phyloP scores from a whole-genome alignment of 1,140 invertebrate genomes.

The Drosophila ananassae region DNA sequence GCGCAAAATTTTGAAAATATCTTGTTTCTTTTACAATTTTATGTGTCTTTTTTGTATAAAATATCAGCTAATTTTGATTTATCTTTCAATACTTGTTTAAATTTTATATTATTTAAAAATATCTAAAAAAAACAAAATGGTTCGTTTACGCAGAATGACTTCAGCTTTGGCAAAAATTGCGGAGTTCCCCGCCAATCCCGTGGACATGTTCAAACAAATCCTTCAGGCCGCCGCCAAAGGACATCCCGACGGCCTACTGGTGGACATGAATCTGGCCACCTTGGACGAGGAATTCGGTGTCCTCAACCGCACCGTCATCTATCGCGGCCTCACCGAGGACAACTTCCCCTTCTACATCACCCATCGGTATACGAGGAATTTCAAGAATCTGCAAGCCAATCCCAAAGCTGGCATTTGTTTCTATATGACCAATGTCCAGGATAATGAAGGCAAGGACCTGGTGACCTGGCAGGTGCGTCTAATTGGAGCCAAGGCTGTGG shows the following conservation, averaged over 20 bases:
- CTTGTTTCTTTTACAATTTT: neutral
- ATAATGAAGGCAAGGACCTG: conserved; percentile 1
- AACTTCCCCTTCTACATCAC: conserved; percentile 67
- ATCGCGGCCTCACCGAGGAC: conserved; percentile 61
- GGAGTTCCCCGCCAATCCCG: conserved; percentile 46
- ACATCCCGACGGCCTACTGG: neutral
- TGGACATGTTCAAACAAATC: conserved; percentile 56
- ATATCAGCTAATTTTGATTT: neutral
- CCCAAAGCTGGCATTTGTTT: conserved; percentile 55
- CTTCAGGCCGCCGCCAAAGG: conserved; percentile 14
- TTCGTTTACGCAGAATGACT: conserved; percentile 30
- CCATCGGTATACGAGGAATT: conserved; percentile 71
- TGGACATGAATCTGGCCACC: conserved; percentile 73
- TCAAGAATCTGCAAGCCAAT: conserved; percentile 62
- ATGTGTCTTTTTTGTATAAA: too few species aligned
- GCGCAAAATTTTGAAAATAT: neutral
- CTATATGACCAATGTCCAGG: conserved; percentile 38
- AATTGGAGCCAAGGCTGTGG: conserved; percentile 59
- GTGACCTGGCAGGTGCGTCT: conserved; percentile 69
- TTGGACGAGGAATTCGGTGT: conserved; percentile 67
- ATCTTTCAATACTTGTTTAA: neutral
- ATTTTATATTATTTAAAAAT: too few species aligned
- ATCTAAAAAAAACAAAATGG: neutral
- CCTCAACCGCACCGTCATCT: conserved; percentile 72
- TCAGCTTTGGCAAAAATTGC: conserved; percentile 57